Evolutionary conservation across 2,113 vertebrate species (phyloP).

Genomic region (Myotis davidii): DNA sequence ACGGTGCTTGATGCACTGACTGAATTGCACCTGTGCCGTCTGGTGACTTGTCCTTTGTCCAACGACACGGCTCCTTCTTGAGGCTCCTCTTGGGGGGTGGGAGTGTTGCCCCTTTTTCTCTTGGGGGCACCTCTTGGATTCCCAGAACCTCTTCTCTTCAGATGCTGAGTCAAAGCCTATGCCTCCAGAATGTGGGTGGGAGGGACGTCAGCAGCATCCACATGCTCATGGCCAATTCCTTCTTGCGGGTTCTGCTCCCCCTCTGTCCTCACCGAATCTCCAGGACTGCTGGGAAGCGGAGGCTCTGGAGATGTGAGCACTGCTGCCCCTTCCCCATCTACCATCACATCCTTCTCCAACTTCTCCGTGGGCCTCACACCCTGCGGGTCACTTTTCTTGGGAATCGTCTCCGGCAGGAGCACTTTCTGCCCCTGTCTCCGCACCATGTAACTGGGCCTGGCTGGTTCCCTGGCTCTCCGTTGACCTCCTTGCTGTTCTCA

Average conservation of each 20-base stretch:
- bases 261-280: background rate
- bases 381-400: background rate
- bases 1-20: rapidly evolving
- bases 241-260: background rate
- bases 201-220: rapidly evolving
- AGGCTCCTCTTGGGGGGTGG: background rate
- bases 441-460: too few species aligned
- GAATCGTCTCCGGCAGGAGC: background rate
- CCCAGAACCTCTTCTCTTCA: background rate
- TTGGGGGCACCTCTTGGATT: too few species aligned
- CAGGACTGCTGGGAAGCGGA: background rate
- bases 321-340: rapidly evolving
- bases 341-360: background rate
- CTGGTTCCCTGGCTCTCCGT: too few species aligned
- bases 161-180: rapidly evolving
- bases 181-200: rapidly evolving
- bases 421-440: background rate
- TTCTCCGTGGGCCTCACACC: background rate
- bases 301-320: background rate
- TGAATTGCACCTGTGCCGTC: too few species aligned
- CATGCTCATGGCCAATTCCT: rapidly evolving
- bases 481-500: too few species aligned
- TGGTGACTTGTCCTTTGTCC: background rate
- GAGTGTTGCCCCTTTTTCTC: background rate
- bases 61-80: rapidly evolving